Percentiles rank a stretch among this genome's conserved stretches.
Evolutionary conservation across 2,888 invertebrate genomes (phyloP).

Genomic region (Nemurella pictetii): DNA sequence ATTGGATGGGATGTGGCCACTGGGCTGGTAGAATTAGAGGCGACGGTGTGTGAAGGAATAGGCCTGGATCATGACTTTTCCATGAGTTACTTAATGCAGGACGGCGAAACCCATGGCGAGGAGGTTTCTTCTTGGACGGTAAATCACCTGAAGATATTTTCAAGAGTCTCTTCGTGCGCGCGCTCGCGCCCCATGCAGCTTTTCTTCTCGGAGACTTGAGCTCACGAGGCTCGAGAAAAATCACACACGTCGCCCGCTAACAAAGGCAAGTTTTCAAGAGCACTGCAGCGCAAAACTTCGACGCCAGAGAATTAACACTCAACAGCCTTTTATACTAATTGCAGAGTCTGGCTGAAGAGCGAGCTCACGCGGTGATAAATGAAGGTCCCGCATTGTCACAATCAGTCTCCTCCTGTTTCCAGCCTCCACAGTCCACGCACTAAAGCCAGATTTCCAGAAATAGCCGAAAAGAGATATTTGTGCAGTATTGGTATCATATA

Average conservation of each 20-base stretch:
- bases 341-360: slow-evolving; percentile 2
- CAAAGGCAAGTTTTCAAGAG: not conserved
- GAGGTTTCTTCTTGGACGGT: not conserved
- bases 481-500: not conserved
- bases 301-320: not conserved
- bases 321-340: slow-evolving; percentile 2
- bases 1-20: slow-evolving; percentile 34
- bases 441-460: not conserved
- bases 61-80: slow-evolving; percentile 35
- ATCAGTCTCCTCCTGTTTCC: too few relatives aligned
- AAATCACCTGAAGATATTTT: slow-evolving; percentile 30
- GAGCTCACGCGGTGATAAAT: slow-evolving; percentile 4
- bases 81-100: slow-evolving; percentile 28
- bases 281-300: not conserved
- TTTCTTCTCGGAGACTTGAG: not conserved
- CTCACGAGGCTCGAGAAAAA: not conserved
- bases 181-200: not conserved
- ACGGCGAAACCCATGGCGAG: slow-evolving; percentile 7
- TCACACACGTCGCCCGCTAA: not conserved
- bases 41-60: slow-evolving; percentile 35
- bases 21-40: slow-evolving; percentile 33
- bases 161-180: not conserved
- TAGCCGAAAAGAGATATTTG: not conserved
- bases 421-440: not conserved
- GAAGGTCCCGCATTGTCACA: not conserved